phyloP scores from a whole-genome alignment of 37 sponge, comb jelly and placozoan species.

The Ianthella basta region DNA sequence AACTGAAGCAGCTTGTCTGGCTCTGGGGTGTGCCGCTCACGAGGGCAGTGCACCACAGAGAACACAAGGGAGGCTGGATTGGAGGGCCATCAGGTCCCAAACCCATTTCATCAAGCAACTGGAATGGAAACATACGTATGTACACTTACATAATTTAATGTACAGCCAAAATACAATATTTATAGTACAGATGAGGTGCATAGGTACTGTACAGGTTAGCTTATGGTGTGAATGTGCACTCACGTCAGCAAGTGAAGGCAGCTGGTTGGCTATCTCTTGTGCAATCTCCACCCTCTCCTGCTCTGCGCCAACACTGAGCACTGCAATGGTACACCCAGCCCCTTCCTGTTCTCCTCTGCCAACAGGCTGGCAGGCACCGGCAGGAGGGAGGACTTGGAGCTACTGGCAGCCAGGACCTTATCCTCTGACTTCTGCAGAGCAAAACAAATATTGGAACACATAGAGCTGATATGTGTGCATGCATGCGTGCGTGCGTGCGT shows the following conservation, averaged over 20 bases:
- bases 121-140: not conserved
- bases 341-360: slow-evolving; percentile 66
- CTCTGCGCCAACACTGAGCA: slow-evolving; percentile 50
- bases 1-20: slow-evolving; percentile 26
- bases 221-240: not conserved
- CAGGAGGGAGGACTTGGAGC: slow-evolving; percentile 29
- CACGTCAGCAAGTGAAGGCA: slow-evolving; percentile 78
- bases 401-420: not conserved
- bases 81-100: slow-evolving; percentile 86
- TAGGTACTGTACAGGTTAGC: too few species aligned
- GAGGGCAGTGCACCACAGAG: slow-evolving; percentile 76
- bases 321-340: slow-evolving; percentile 85
- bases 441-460: too few species aligned
- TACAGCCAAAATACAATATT: too few species aligned
- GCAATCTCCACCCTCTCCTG: slow-evolving; percentile 34
- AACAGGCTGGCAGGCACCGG: slow-evolving; percentile 1
- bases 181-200: too few species aligned
- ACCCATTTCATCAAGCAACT: slow-evolving; percentile 85
- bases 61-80: slow-evolving; percentile 73
- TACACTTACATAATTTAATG: too few species aligned
- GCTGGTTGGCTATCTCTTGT: slow-evolving; percentile 31
- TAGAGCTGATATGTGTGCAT: not conserved
- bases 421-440: not conserved
- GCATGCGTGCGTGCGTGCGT: too few species aligned
- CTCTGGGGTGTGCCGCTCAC: slow-evolving; percentile 51